Evolutionary conservation across 2,888 invertebrate genomes (phyloP).

Genomic region (Diarsia brunnea): DNA sequence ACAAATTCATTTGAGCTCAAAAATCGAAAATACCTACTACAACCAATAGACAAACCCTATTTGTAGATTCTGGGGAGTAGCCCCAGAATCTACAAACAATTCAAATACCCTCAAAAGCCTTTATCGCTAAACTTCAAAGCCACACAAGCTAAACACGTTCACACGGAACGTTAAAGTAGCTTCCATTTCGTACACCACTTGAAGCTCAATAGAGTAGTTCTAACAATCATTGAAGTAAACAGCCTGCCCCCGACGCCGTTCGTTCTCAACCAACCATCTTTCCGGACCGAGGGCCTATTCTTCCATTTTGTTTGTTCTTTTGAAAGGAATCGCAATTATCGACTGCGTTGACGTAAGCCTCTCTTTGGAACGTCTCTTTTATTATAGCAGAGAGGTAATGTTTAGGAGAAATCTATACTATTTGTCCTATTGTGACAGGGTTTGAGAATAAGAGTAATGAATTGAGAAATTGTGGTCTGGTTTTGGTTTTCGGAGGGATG

Average conservation of each 20-base stretch:
- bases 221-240: slow-evolving; percentile 73
- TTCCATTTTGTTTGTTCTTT: slow-evolving; percentile 64
- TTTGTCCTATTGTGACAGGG: slow-evolving; percentile 32
- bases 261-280: slow-evolving; percentile 52
- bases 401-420: slow-evolving; percentile 42
- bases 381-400: slow-evolving; percentile 39
- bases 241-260: slow-evolving; percentile 70
- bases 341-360: slow-evolving; percentile 59
- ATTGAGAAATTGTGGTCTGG: slow-evolving; percentile 2
- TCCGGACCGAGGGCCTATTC: slow-evolving; percentile 64
- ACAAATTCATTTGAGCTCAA: neutral
- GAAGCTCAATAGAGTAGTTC: slow-evolving; percentile 54
- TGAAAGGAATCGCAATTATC: slow-evolving; percentile 71
- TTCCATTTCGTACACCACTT: slow-evolving; percentile 48
- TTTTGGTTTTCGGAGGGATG: neutral
- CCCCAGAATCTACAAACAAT: slow-evolving; percentile 6
- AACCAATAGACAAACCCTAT: slow-evolving; percentile 2
- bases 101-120: slow-evolving; percentile 20
- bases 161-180: slow-evolving; percentile 37
- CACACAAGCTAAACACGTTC: slow-evolving; percentile 21
- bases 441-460: slow-evolving; percentile 23
- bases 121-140: slow-evolving; percentile 36
- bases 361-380: slow-evolving; percentile 47
- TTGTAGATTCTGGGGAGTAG: no score
- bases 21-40: neutral